These are phyloP conservation scores for Dorcus hopei DNA, from an alignment of 2,888 invertebrate species.

Conservation along the genomic window DNA sequence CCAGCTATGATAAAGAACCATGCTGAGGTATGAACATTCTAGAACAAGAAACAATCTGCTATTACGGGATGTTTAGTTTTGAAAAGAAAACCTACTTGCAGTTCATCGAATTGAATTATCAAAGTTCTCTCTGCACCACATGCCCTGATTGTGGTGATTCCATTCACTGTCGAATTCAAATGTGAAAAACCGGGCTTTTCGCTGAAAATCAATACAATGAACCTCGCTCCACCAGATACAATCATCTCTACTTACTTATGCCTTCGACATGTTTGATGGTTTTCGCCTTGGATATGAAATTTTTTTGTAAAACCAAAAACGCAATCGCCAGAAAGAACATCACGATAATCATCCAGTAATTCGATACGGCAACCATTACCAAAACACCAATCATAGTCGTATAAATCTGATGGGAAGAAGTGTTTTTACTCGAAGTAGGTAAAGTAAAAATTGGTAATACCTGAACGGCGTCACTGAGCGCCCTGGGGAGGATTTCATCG, in stretches of 20 bases:
- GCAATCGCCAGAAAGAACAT: constrained; percentile 57
- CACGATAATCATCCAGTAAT: constrained; percentile 60
- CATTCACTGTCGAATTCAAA: constrained; percentile 76
- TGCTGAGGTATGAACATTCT: constrained; percentile 65
- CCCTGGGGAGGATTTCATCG: constrained; percentile 64
- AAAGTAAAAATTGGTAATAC: too few relatives aligned
- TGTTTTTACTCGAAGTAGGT: constrained; percentile 59
- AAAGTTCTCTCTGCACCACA: constrained; percentile 68
- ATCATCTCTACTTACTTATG: constrained; percentile 50
- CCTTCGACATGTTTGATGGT: constrained; percentile 65
- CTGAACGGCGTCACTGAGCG: constrained; percentile 57
- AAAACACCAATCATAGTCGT: constrained; percentile 62
- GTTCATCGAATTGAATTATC: constrained; percentile 66
- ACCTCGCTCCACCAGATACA: background rate
- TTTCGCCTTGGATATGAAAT: constrained; percentile 67
- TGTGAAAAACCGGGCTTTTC: constrained; percentile 89
- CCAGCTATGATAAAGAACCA: constrained; percentile 61
- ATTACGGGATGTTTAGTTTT: constrained; percentile 52
- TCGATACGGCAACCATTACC: constrained; percentile 63
- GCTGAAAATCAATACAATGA: constrained; percentile 48
- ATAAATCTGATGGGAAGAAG: constrained; percentile 44
- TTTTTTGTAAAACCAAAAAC: constrained; percentile 59
- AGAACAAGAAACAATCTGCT: constrained; percentile 34
- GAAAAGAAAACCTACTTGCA: constrained; percentile 64
- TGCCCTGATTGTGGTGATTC: constrained; percentile 81